Conservation (phyloP, 1,140 invertebrate genomes). For the Platyscapa corneri region DNA sequence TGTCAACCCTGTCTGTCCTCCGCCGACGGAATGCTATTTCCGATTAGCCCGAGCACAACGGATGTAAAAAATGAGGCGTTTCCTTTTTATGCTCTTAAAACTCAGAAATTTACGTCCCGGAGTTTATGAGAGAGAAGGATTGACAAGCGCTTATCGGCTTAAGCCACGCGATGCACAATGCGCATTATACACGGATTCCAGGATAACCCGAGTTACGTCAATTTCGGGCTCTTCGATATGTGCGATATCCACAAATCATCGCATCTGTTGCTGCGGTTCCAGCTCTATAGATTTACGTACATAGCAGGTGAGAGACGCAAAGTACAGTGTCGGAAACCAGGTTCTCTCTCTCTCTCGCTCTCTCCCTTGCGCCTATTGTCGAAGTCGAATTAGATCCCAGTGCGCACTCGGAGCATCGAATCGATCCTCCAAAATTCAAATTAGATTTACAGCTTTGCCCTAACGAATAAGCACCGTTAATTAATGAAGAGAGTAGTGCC, state of each 20-base stretch:
- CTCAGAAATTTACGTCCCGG: not conserved
- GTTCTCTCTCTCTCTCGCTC: too few species aligned
- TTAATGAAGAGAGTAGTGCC: too few species aligned
- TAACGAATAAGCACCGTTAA: too few species aligned
- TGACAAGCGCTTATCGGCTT: conserved; percentile 10
- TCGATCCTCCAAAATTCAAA: too few species aligned
- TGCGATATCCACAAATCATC: conserved; percentile 54
- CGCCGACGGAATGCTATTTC: too few species aligned
- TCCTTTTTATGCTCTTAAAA: not conserved
- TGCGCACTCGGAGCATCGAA: too few species aligned
- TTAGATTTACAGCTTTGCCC: too few species aligned
- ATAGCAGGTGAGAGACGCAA: not conserved
- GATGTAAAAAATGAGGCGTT: too few species aligned
- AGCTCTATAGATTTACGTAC: not conserved
- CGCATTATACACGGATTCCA: not conserved
- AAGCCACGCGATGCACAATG: not conserved
- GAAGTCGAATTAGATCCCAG: too few species aligned
- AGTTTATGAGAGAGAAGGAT: not conserved
- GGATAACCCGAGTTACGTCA: not conserved
- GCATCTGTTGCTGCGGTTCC: conserved; percentile 54
- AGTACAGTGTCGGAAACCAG: not conserved
- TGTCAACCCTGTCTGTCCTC: too few species aligned
- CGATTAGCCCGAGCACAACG: too few species aligned
- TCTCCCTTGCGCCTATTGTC: too few species aligned
- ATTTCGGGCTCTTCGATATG: conserved; percentile 24